Conservation (phyloP, 2,797 vertebrate species). For the Lacerta bilineata region DNA sequence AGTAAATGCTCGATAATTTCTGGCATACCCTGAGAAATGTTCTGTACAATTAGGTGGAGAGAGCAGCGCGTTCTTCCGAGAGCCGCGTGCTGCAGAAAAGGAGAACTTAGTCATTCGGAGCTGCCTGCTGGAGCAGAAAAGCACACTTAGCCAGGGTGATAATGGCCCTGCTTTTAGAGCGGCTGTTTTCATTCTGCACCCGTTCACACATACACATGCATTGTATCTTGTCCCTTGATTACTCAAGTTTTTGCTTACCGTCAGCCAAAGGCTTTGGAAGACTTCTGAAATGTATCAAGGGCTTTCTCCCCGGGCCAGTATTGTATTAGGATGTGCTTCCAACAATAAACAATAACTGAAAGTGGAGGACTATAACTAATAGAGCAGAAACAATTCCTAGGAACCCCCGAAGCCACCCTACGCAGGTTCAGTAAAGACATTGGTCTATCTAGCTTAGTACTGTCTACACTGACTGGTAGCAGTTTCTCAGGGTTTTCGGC, state of each 20-base stretch:
- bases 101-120: conserved; percentile 57
- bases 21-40: conserved; percentile 55
- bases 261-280: no score
- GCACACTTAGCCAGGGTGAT: conserved; percentile 3
- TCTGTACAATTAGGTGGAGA: conserved; percentile 57
- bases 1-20: conserved; percentile 57
- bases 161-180: neutral
- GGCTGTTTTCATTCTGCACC: neutral
- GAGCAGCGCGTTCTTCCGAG: conserved; percentile 63
- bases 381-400: neutral
- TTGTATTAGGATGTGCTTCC: neutral
- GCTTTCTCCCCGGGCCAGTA: no score
- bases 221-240: neutral
- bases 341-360: neutral
- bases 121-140: conserved; percentile 61
- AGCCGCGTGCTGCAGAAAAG: conserved; percentile 55
- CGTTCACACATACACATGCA: neutral
- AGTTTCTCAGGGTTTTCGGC: no score
- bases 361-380: neutral
- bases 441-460: no score
- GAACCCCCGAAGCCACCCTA: no score
- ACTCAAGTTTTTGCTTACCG: neutral
- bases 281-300: neutral
- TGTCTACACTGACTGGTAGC: neutral
- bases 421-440: no score